Evolutionary conservation across 2,888 invertebrate genomes (phyloP).

Genomic region (Euproctis similis): DNA sequence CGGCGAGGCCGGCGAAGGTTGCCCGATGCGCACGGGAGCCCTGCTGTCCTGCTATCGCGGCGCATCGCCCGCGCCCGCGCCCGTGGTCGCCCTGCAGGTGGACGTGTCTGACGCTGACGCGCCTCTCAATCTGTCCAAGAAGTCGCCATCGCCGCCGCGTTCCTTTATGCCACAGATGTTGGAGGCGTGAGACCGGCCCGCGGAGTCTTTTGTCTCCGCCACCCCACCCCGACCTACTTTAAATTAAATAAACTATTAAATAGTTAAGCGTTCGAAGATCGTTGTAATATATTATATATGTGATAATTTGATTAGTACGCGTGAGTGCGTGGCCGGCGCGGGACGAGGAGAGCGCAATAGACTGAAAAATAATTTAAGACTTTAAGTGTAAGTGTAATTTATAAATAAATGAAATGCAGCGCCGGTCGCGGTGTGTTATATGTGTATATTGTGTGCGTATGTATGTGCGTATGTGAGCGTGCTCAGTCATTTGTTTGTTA

Average conservation of each 20-base stretch:
- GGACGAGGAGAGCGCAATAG: slow-evolving; percentile 76
- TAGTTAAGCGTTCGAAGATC: slow-evolving; percentile 75
- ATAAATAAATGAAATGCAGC: slow-evolving; percentile 76
- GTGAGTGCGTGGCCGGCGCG: slow-evolving; percentile 74
- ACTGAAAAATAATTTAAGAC: slow-evolving; percentile 78
- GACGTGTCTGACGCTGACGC: slow-evolving; percentile 91
- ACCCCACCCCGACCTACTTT: slow-evolving; percentile 73
- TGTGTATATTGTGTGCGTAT: slow-evolving; percentile 76
- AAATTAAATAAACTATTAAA: slow-evolving; percentile 69
- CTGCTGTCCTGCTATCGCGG: slow-evolving; percentile 54
- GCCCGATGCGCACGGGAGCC: slow-evolving; percentile 54
- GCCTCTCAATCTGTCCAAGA: slow-evolving; percentile 93
- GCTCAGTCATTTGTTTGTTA: slow-evolving; percentile 78
- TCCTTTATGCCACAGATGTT: slow-evolving; percentile 79
- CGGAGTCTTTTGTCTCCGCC: slow-evolving; percentile 69
- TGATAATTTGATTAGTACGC: slow-evolving; percentile 78
- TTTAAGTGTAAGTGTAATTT: slow-evolving; percentile 80
- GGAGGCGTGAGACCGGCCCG: slow-evolving; percentile 78
- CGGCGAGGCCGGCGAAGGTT: slow-evolving; percentile 74
- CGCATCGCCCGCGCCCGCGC: slow-evolving; percentile 62
- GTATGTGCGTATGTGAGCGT: slow-evolving; percentile 81
- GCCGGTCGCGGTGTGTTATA: slow-evolving; percentile 78
- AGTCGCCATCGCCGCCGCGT: slow-evolving; percentile 78
- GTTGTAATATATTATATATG: slow-evolving; percentile 82
- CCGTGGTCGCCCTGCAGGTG: slow-evolving; percentile 75